A percentile compares a stretch with the other conserved stretches of the same genome.
Conservation (phyloP, 2,113 vertebrate genomes). For the Oncorhynchus keta region DNA sequence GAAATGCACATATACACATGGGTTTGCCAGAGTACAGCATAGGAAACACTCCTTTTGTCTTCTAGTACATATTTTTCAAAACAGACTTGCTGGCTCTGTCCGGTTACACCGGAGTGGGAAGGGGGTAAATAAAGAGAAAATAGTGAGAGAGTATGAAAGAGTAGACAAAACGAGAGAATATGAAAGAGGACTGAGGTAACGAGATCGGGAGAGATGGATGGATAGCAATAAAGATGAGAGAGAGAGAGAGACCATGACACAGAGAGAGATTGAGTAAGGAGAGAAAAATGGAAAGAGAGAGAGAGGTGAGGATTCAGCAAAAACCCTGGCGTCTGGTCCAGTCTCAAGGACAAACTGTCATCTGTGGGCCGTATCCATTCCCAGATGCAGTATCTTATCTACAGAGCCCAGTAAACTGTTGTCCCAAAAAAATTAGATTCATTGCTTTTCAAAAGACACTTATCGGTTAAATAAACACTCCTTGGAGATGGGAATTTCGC, state of each 20-base stretch:
- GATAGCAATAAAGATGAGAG: background rate
- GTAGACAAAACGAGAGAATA: conserved; percentile 24
- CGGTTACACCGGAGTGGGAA: conserved; percentile 34
- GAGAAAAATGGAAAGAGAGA: conserved; percentile 63
- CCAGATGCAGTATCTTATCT: conserved; percentile 62
- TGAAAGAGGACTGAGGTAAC: conserved; percentile 13
- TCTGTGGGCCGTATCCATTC: conserved; percentile 53
- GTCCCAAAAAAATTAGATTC: conserved; percentile 84
- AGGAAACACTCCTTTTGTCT: conserved; percentile 48
- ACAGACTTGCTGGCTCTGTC: conserved; percentile 59
- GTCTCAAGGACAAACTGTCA: conserved; percentile 67
- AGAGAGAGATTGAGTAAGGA: conserved; percentile 4
- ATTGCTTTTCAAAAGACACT: conserved; percentile 87
- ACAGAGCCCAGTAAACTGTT: conserved; percentile 52
- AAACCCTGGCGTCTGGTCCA: conserved; percentile 43
- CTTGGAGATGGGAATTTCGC: conserved; percentile 56
- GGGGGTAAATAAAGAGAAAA: conserved; percentile 45
- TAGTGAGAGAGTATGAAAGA: conserved; percentile 2
- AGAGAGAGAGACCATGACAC: background rate
- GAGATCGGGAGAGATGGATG: conserved; percentile 37
- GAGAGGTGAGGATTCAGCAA: conserved; percentile 24
- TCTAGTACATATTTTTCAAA: conserved; percentile 60
- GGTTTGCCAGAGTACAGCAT: background rate
- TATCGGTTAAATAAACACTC: conserved; percentile 91
- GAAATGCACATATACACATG: background rate